Evolutionary conservation across 2,113 vertebrate species (phyloP), one percentile per base, ranked within the genome.

Genomic region (Perccottus glenii): DNA sequence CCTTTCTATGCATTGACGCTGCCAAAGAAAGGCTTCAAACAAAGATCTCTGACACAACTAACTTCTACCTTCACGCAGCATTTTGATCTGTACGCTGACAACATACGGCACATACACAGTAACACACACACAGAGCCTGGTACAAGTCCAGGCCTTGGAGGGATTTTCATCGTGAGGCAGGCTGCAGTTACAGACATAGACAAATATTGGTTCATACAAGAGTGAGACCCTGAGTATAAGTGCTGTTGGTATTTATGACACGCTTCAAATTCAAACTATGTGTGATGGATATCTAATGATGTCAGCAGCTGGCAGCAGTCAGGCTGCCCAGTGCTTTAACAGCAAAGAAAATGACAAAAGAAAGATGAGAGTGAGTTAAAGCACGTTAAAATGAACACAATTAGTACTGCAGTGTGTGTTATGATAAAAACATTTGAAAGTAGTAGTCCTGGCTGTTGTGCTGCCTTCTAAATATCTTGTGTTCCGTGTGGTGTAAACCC

Each of bases 201-300:
- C 59, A 72, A 70, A 73, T 63, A 70, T 73, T 78, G 66, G 68
- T 47, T 48, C 15, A 62, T n/a, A 58, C 3, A 9, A 42, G 42
- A 45, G 70, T 1, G 12, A 57, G 50, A 16, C 19, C 59, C 27
- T 67, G 60, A 75, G 65, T n/a, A 66, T 61, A 74, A 81, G 67
- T 52, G 49, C 33, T 27, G 64, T 9, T 66, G 69, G 78, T 80
- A 73, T 78, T 79, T 73, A 66, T 67, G 67, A 71, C 65, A 33
- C n/a, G 71, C 45, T 75, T 74, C 77, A 74, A 75, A 79, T 79
- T 75, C 60, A 64, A 67, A 67, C 59, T 0, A 40, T 58, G 62
- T n/a, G 60, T 44, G 56, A 72, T 6, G 73, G 73, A 15, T 49
- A 71, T 66, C 32, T 72, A 67, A 74, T 60, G 76, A 78, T 71